phyloP scores from a whole-genome alignment of 2,797 vertebrate genomes.

The Tadarida brasiliensis region DNA sequence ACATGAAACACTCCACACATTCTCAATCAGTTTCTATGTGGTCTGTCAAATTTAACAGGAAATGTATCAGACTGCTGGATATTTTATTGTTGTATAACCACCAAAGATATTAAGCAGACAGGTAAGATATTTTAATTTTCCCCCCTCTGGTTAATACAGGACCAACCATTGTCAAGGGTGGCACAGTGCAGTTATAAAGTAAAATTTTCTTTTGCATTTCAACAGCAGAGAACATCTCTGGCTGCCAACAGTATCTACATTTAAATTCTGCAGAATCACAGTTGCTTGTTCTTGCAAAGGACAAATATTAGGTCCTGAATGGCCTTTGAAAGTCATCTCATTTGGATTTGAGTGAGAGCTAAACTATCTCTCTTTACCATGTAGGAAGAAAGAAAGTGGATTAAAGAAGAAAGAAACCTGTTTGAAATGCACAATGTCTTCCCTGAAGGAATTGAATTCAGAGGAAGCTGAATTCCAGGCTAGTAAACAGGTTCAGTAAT shows the following conservation, averaged over 20 bases:
- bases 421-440: slow-evolving; percentile 79
- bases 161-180: slow-evolving; percentile 25
- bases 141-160: slow-evolving; percentile 66
- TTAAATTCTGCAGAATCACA: slow-evolving; percentile 73
- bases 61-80: slow-evolving; percentile 57
- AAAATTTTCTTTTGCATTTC: slow-evolving; percentile 66
- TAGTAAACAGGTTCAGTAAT: slow-evolving; percentile 75
- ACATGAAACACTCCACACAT: background rate
- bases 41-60: slow-evolving; percentile 66
- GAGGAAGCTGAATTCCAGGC: slow-evolving; percentile 74
- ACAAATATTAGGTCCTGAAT: slow-evolving; percentile 27
- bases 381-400: slow-evolving; percentile 67
- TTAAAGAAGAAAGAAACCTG: slow-evolving; percentile 73
- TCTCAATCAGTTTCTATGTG: background rate
- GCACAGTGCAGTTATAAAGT: slow-evolving; percentile 54
- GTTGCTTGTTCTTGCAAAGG: slow-evolving; percentile 76
- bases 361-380: slow-evolving; percentile 66
- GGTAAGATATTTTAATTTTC: slow-evolving; percentile 66
- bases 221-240: slow-evolving; percentile 61
- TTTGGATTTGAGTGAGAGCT: slow-evolving; percentile 73
- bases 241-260: slow-evolving; percentile 65
- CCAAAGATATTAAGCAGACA: slow-evolving; percentile 70
- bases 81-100: slow-evolving; percentile 75
- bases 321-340: slow-evolving; percentile 73
- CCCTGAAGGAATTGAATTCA: slow-evolving; percentile 45